Evolutionary conservation across 2,113 vertebrate species (phyloP), one percentile per base, ranked within the genome.

Genomic region (Eublepharis macularius): DNA sequence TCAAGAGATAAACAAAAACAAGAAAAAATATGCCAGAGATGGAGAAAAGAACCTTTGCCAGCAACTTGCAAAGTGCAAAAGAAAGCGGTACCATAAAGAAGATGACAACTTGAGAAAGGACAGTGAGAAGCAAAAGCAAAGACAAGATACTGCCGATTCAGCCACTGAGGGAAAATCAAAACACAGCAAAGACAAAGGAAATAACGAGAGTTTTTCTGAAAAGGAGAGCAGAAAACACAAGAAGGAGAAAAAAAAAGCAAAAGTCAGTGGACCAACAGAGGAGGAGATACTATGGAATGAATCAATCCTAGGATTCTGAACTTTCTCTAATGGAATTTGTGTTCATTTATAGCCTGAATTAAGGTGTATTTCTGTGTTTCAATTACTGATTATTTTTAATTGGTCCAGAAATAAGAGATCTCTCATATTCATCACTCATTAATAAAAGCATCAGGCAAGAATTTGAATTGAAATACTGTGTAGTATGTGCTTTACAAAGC

Each of bases 231-330:
- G 92, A 89, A 98, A 95, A 90, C 93, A 63, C 63, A 96, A 89
- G 89, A 97, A 95, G 90, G 93, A 96, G 65, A 97, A 96, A 93
- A 97, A 95, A 90, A 97, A 95, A 86, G 78, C 79, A 0, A 91
- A 94, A 82, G 87, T 39, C 32, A 36, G 90, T 73, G 76, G 68
- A 87, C 95, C 95, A 93, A 98, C 96, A 32, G 98, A 98, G 86
- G 98, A 98, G 85, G 98, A 98, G 89, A 96, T 97, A 82, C 95
- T 98, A 43, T 98, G 97, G 97, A 97, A 98, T 70, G 97, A 97
- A 90, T 98, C 97, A 36, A 96, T 97, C 77, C 91, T 98, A 83
- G 97, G 97, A 43, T 94, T 94, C 76, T 86, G 69, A 81, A n/a
- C 1, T 82, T 73, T 80, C 78, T 60, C 57, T 88, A 86, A 80